These are phyloP conservation scores for Rhabditoides inermis DNA, from an alignment of 2,888 invertebrate genomes.

Conservation along the genomic window DNA sequence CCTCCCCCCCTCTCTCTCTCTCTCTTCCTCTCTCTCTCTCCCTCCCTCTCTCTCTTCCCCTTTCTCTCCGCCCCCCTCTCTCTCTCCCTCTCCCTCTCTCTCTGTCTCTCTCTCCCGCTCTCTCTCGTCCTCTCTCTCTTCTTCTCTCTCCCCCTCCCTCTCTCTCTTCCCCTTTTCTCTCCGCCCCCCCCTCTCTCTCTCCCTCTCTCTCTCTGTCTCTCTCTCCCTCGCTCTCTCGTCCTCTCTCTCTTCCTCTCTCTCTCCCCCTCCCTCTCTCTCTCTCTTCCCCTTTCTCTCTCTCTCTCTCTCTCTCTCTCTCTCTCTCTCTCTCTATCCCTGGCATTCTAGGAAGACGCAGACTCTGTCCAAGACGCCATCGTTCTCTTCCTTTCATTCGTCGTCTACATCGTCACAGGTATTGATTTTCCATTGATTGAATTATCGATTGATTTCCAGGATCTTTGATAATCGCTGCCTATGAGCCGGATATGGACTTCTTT, in stretches of 20 bases:
- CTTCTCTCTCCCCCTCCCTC: not conserved
- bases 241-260: too few species aligned
- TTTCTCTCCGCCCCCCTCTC: too few species aligned
- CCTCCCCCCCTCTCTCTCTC: not conserved
- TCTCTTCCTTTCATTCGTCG: constrained; percentile 39
- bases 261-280: not conserved
- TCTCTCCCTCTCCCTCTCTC: not conserved
- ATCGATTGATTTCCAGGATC: too few species aligned
- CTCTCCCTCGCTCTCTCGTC: too few species aligned
- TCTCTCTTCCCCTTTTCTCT: not conserved
- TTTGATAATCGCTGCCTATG: constrained; percentile 39
- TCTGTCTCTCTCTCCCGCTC: not conserved
- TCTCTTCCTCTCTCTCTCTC: not conserved
- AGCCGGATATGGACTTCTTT: constrained; percentile 45
- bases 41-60: not conserved
- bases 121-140: too few species aligned
- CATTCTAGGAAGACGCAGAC: too few species aligned
- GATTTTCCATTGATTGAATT: too few species aligned
- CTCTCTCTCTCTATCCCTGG: not conserved
- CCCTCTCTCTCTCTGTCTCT: not conserved
- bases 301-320: not conserved
- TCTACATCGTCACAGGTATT: constrained; percentile 42
- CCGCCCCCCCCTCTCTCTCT: too few species aligned
- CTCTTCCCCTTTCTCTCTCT: not conserved
- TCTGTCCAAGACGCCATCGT: constrained; percentile 27